These are phyloP conservation scores for Drosophila limbata DNA, from an alignment of 2,888 invertebrate species.

Conservation along the genomic window DNA sequence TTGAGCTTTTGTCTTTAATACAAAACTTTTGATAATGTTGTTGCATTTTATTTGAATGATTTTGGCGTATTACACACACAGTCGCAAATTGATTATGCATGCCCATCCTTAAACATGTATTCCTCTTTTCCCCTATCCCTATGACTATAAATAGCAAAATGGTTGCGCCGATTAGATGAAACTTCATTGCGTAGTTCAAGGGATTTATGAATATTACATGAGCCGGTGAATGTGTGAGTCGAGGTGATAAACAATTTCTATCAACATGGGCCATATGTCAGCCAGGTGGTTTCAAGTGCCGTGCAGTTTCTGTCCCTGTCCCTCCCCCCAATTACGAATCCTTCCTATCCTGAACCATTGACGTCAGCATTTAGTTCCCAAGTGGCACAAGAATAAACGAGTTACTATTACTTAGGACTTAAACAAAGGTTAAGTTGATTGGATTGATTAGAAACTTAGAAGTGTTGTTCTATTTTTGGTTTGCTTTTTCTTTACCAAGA, in stretches of 20 bases:
- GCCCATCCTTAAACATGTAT: slow-evolving; percentile 30
- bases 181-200: slow-evolving; percentile 44
- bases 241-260: slow-evolving; percentile 68
- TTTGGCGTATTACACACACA: slow-evolving; percentile 51
- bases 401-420: slow-evolving; percentile 5
- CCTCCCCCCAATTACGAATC: not conserved
- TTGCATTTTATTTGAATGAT: slow-evolving; percentile 65
- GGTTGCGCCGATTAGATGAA: slow-evolving; percentile 52
- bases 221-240: slow-evolving; percentile 40
- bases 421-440: slow-evolving; percentile 14
- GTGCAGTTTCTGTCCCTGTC: slow-evolving; percentile 10
- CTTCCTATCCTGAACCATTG: slow-evolving; percentile 20
- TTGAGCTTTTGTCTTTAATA: slow-evolving; percentile 21
- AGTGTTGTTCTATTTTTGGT: not conserved
- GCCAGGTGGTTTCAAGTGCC: slow-evolving; percentile 51
- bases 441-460: not conserved
- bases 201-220: slow-evolving; percentile 74
- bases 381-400: not conserved
- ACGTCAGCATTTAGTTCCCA: slow-evolving; percentile 35
- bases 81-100: slow-evolving; percentile 71
- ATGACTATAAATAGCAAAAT: slow-evolving; percentile 58
- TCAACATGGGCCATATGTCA: slow-evolving; percentile 65
- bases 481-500: not conserved
- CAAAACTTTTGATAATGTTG: slow-evolving; percentile 45
- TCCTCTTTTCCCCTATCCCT: not conserved